phyloP scores from a whole-genome alignment of 2,797 vertebrate species.

The Trematomus bernacchii region DNA sequence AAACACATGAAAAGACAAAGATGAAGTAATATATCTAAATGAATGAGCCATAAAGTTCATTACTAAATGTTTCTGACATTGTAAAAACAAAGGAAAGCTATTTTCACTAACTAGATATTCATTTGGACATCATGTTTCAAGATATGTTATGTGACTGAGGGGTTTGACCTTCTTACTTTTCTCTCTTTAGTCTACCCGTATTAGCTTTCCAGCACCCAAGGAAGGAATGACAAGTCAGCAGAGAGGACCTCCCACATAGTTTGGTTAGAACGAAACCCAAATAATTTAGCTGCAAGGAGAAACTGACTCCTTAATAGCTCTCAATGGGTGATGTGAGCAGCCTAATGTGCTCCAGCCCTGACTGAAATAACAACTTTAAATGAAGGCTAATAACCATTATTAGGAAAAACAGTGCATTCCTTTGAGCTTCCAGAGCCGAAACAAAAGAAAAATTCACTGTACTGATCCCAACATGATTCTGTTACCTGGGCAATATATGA shows the following conservation, averaged over 20 bases:
- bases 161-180: neutral
- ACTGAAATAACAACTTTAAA: conserved; percentile 29
- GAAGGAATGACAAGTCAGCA: neutral
- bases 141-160: neutral
- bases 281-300: conserved; percentile 19
- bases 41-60: neutral
- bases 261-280: neutral
- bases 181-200: neutral
- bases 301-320: conserved; percentile 11
- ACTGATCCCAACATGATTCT: neutral
- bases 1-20: conserved; percentile 36
- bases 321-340: neutral
- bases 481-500: neutral
- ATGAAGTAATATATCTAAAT: conserved; percentile 16
- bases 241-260: neutral
- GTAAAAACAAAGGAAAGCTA: neutral
- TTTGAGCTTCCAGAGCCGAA: neutral
- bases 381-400: neutral
- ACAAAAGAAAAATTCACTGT: neutral
- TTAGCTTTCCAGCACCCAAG: conserved; percentile 7
- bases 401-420: conserved; percentile 8
- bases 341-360: conserved; percentile 16
- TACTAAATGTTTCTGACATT: conserved; percentile 5
- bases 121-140: neutral
- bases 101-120: conserved; percentile 5